These are phyloP conservation scores for Probosciger aterrimus DNA, from an alignment of 2,113 vertebrate genomes.

Conservation along the genomic window DNA sequence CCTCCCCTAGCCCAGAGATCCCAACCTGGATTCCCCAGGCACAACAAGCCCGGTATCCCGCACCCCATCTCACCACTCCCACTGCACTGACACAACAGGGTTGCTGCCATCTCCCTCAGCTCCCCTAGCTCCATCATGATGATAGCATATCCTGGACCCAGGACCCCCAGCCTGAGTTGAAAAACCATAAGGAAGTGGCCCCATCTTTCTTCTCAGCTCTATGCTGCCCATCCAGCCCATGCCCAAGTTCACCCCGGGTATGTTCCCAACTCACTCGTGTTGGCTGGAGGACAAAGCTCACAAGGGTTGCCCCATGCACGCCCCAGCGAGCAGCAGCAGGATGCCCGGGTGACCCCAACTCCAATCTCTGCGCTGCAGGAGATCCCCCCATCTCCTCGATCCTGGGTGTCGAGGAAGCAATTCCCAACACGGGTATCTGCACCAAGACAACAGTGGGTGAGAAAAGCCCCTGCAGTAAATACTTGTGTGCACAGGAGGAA, in stretches of 20 bases:
- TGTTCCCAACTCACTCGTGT: conserved; percentile 81
- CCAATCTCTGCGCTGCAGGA: conserved; percentile 90
- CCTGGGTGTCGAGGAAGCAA: conserved; percentile 87
- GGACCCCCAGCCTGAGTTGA: accelerated
- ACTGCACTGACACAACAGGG: not conserved
- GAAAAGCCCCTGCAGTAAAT: not conserved
- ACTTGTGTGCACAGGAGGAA: not conserved
- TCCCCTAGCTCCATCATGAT: not conserved
- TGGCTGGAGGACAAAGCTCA: conserved; percentile 85
- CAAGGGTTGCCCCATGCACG: conserved; percentile 92
- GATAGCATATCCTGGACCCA: not conserved
- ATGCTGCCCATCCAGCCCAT: not conserved
- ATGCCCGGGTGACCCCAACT: conserved; percentile 85
- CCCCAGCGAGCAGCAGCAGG: conserved; percentile 91
- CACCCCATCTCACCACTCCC: not conserved
- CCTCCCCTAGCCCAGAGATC: not conserved
- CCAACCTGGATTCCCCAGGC: not conserved
- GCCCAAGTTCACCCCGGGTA: not conserved
- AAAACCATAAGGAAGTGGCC: accelerated
- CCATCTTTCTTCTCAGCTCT: not conserved
- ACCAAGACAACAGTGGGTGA: not conserved
- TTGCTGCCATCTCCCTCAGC: not conserved
- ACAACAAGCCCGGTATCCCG: not conserved
- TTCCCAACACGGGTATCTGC: conserved; percentile 88
- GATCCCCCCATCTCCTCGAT: conserved; percentile 87